Percentiles rank a stretch among this genome's conserved stretches.
phyloP scores from a whole-genome alignment of 2,888 invertebrate genomes.

The Protodeltote pygarga region DNA sequence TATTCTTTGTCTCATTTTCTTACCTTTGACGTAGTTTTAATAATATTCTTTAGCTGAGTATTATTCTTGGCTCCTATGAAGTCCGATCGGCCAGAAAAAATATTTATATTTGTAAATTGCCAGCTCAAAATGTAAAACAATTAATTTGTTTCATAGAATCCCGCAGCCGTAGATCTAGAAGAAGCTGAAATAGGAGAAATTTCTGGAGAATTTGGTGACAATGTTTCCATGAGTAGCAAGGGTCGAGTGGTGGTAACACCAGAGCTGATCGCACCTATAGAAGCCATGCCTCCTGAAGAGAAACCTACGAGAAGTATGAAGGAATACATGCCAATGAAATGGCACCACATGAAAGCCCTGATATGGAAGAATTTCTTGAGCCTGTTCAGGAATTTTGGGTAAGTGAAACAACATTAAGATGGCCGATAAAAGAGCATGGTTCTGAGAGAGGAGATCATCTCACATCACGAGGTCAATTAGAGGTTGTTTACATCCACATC shows the following conservation, averaged over 20 bases:
- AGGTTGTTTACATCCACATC: too few species aligned
- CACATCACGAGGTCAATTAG: too few species aligned
- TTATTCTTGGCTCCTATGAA: too few species aligned
- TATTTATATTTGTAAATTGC: too few species aligned
- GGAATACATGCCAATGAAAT: constrained; percentile 88
- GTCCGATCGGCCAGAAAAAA: too few species aligned
- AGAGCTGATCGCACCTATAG: constrained; percentile 76
- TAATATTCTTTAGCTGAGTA: too few species aligned
- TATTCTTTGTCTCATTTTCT: too few species aligned
- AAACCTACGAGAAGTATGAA: constrained; percentile 85
- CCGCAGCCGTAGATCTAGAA: constrained; percentile 88
- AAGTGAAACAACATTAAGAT: constrained; percentile 50
- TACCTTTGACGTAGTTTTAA: too few species aligned
- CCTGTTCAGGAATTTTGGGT: constrained; percentile 95
- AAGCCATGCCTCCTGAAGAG: constrained; percentile 91
- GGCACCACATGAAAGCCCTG: constrained; percentile 92
- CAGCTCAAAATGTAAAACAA: neutral
- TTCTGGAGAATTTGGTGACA: constrained; percentile 95
- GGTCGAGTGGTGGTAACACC: constrained; percentile 89
- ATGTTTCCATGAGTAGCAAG: constrained; percentile 92
- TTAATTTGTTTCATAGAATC: constrained; percentile 75
- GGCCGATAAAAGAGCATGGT: too few species aligned
- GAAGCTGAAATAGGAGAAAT: constrained; percentile 91
- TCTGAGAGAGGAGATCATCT: too few species aligned
- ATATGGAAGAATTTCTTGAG: constrained; percentile 96